phyloP scores from a whole-genome alignment of 2,888 invertebrate genomes.

The Leptothorax acervorum region DNA sequence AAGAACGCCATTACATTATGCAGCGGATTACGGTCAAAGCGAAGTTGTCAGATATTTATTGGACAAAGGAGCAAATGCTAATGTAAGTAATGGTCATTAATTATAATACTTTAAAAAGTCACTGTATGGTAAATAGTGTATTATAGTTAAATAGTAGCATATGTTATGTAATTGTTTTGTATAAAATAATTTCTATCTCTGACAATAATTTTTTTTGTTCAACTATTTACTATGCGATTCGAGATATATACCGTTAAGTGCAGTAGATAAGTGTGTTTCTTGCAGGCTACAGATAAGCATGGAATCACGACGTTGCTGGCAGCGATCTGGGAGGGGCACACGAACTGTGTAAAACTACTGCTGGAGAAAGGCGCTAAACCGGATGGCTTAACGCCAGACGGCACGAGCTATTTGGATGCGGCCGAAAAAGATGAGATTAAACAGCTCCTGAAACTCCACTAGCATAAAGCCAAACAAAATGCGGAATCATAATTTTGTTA shows the following conservation, averaged over 20 bases:
- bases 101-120: neutral
- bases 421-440: conserved; percentile 97
- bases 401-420: conserved; percentile 94
- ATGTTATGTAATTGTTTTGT: neutral
- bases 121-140: neutral
- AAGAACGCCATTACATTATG: conserved; percentile 95
- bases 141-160: neutral
- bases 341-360: conserved; percentile 95
- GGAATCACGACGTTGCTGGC: conserved; percentile 97
- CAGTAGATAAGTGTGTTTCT: neutral
- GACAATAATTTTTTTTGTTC: neutral
- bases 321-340: conserved; percentile 99
- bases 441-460: conserved; percentile 88
- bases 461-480: conserved; percentile 80
- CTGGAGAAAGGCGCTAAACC: conserved; percentile 91
- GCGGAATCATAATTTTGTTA: conserved; percentile 80
- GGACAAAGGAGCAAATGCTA: conserved; percentile 95
- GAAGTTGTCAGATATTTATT: conserved; percentile 95
- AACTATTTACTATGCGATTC: neutral
- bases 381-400: conserved; percentile 93
- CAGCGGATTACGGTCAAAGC: conserved; percentile 98
- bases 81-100: conserved; percentile 89
- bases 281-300: conserved; percentile 96
- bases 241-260: neutral
- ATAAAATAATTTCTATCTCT: neutral